Conservation (phyloP, 2,888 invertebrate genomes). For the Caenorhabditis auriculariae region DNA sequence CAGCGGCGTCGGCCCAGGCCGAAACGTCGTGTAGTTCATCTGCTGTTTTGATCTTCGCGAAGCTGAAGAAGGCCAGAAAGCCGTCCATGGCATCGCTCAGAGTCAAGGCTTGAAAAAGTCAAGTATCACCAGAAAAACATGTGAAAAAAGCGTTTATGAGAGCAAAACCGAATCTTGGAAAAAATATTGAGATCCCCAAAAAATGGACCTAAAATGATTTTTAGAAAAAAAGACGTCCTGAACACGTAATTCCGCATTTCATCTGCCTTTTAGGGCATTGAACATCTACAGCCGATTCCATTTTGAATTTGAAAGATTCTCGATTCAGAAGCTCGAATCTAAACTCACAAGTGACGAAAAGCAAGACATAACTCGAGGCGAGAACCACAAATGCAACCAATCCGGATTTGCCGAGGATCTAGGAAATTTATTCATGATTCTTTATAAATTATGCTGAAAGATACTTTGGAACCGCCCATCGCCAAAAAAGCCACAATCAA, state of each 20-base stretch:
- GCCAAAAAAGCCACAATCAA: neutral
- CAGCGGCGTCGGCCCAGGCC: conserved; percentile 26
- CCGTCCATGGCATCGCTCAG: conserved; percentile 2
- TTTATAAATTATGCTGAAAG: neutral
- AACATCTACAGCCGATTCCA: too few species aligned
- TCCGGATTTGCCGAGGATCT: neutral
- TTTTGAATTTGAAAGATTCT: too few species aligned
- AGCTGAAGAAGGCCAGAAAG: conserved; percentile 2
- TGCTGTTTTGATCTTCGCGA: neutral
- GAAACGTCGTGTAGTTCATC: conserved; percentile 6
- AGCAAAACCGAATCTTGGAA: too few species aligned
- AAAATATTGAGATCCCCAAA: too few species aligned
- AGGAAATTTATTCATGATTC: neutral
- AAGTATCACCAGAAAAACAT: too few species aligned
- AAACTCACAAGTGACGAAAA: too few species aligned
- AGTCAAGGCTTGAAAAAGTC: neutral
- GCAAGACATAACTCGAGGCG: neutral
- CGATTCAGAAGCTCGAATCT: too few species aligned
- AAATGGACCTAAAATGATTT: too few species aligned
- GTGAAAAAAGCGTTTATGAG: too few species aligned
- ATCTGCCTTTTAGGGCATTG: too few species aligned
- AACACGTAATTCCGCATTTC: too few species aligned
- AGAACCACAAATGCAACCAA: neutral
- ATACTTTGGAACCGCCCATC: neutral
- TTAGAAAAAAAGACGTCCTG: too few species aligned